phyloP scores from a whole-genome alignment of 2,888 invertebrate species.

The Callimorpha dominula region DNA sequence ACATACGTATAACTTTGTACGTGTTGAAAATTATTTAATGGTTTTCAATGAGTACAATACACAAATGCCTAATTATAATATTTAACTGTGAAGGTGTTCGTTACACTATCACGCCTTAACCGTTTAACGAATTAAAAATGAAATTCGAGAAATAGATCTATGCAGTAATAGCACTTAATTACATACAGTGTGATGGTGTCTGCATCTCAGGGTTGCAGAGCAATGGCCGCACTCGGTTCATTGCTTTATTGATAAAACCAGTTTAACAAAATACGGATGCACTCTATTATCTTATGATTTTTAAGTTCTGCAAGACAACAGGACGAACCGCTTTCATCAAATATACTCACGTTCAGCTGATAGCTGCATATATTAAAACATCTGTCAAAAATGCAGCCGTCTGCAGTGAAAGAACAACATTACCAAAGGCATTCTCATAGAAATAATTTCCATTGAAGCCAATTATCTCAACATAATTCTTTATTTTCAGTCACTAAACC shows the following conservation, averaged over 20 bases:
- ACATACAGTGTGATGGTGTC: conserved; percentile 27
- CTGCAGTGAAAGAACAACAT: not conserved
- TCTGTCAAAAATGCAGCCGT: not conserved
- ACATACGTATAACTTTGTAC: not conserved
- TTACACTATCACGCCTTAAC: too few relatives aligned
- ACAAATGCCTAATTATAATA: not conserved
- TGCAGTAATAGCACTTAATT: not conserved
- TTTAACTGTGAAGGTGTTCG: too few relatives aligned
- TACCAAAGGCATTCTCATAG: not conserved
- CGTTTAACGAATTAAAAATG: not conserved
- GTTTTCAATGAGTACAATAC: not conserved
- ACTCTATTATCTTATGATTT: conserved; percentile 50
- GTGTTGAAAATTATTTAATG: not conserved
- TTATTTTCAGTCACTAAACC: conserved; percentile 7
- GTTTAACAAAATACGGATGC: conserved; percentile 62
- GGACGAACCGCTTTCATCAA: not conserved
- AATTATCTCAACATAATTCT: conserved; percentile 1
- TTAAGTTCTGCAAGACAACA: conserved; percentile 27
- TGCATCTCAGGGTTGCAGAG: conserved; percentile 57
- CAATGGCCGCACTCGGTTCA: conserved; percentile 65
- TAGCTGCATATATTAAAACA: not conserved
- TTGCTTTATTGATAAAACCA: conserved; percentile 61
- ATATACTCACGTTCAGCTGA: not conserved
- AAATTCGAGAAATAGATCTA: conserved; percentile 1
- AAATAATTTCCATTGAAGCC: not conserved